Percentiles rank a stretch among this genome's conserved stretches.
Conservation (phyloP, 2,797 vertebrate species). For the Eulemur coronatus region DNA sequence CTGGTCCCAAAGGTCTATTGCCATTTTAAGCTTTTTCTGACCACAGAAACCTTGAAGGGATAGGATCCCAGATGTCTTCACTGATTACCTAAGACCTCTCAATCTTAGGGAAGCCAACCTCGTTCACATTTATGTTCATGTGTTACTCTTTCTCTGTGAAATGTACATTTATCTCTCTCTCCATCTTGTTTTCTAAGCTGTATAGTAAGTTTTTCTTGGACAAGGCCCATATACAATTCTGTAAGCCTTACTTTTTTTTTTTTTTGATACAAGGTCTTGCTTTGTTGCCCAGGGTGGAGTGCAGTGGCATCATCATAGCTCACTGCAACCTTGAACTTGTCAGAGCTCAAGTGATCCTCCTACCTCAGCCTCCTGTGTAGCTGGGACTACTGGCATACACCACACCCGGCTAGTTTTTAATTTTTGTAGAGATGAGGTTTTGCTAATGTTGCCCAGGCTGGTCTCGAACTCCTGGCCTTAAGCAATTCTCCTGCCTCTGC, state of each 20-base stretch:
- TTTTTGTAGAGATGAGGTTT: background rate
- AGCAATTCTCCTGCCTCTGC: background rate
- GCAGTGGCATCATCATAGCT: background rate
- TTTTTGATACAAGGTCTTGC: background rate
- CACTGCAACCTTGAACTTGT: background rate
- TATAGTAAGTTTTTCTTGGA: background rate
- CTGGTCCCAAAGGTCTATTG: background rate
- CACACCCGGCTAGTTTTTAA: background rate
- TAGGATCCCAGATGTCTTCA: background rate
- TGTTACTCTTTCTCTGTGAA: constrained; percentile 2
- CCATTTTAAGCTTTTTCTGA: constrained; percentile 9
- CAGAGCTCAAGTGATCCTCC: background rate
- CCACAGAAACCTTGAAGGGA: background rate
- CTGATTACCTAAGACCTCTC: background rate
- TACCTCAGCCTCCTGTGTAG: background rate
- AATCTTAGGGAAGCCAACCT: background rate
- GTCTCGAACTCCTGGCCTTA: background rate
- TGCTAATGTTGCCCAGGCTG: background rate
- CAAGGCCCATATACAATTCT: background rate
- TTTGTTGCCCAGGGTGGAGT: background rate
- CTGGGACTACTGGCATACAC: background rate
- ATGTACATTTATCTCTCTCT: background rate
- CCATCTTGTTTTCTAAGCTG: background rate
- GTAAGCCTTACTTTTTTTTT: background rate
- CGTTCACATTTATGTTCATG: background rate